These are phyloP conservation scores for Steinernema carpocapsae DNA, from an alignment of 2,888 invertebrate genomes.

Conservation along the genomic window DNA sequence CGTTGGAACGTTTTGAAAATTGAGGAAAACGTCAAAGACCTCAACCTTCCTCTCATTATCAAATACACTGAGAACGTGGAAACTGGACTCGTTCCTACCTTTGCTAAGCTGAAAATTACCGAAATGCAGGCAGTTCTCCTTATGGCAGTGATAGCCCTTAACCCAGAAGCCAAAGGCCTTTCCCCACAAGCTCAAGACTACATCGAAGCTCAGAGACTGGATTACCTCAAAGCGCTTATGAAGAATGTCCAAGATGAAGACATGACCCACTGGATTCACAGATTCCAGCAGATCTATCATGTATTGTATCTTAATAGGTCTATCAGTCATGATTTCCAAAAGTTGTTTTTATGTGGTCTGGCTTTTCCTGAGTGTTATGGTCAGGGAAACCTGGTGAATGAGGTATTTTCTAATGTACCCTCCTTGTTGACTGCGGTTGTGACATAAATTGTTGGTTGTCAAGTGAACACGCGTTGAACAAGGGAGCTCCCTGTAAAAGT, in stretches of 20 bases:
- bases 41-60: too few species aligned
- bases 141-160: background rate
- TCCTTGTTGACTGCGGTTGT: too few species aligned
- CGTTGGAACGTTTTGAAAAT: too few species aligned
- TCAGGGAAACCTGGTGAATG: background rate
- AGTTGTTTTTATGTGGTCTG: background rate
- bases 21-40: too few species aligned
- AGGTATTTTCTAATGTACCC: background rate
- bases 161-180: background rate
- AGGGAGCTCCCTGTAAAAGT: too few species aligned
- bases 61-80: background rate
- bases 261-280: background rate
- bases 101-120: background rate
- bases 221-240: slow-evolving; percentile 1
- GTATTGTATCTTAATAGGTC: background rate
- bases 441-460: too few species aligned
- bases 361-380: background rate
- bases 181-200: background rate
- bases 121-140: background rate
- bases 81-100: background rate
- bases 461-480: too few species aligned
- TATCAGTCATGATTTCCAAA: background rate
- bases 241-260: background rate
- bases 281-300: slow-evolving; percentile 17
- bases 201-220: background rate